Evolutionary conservation across 2,797 vertebrate species (phyloP), one percentile per base, ranked within the genome.

Genomic region (Propithecus perrieri): DNA sequence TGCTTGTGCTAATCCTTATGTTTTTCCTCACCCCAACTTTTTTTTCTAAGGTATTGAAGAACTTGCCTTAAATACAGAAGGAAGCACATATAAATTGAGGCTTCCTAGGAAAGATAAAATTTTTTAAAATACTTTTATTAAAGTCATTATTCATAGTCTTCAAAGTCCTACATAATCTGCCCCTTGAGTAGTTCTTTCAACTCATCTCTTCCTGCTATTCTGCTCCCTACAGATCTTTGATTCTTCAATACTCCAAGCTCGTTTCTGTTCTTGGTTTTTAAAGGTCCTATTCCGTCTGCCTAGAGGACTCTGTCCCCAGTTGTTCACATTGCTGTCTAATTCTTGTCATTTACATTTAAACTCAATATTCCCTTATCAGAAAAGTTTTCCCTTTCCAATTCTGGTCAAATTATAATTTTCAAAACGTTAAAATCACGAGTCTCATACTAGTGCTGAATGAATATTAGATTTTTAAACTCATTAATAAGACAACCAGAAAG

Each of bases 361-460:
- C 41, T 69, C 57, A 75, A 75, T n/a, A 20, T 65, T 61, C 14
- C 38, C n/a, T 50, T 53, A 65, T 67, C 33, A 85, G n/a, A 71
- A 89, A 76, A 74, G 12, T 38, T 79, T 75, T 92, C 24, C 15
- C 57, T 91, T 72, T 80, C 15, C 91, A 46, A 33, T 22, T 85
- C 46, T 85, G 17, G 55, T 75, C 65, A 81, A 69, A 57, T 88
- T 85, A 26, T n/a, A 63, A 88, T 83, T 80, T 85, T 85, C 15
- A 79, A 53, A 80, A 59, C 35, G 46, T 65, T 85, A 96, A 92
- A 89, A 72, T 96, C n/a, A 81, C 3, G 8, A 85, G 22, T 81
- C 22, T 91, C 26, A 59, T 67, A 13, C 5, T 55, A 85, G 50
- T 85, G 17, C 35, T 59, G 12, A 95, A 75, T 48, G 24, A 91